Base-by-base conservation (phyloP, 2,113 vertebrate genomes). In the Vulpes vulpes region DNA sequence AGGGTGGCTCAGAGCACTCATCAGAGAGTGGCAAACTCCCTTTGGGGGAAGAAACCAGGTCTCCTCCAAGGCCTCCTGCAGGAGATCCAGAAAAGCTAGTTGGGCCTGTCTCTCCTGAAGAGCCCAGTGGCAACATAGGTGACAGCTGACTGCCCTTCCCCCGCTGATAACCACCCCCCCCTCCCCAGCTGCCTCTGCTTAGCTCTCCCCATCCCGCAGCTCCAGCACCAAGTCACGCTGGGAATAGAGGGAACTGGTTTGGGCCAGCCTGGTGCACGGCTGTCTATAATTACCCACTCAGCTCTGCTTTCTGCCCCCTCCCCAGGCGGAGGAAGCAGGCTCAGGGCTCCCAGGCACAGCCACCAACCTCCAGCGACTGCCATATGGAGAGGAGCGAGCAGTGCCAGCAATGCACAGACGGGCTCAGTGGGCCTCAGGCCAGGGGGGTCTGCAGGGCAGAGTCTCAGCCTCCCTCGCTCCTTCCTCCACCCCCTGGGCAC, bases 261-360 rank as follows among this genome's bases (percentile, higher is more conserved):
- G 79, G 97, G 93, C 96, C 2, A 0, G 97, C 93, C 97, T 76
- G 83, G 60, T 10, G 19, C 59, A 92, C 59, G 82, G 94, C 80
- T 78, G 94, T 91, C 96, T 97, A 96, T 97, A 97, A 97, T 97
- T 96, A 98, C 96, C 59, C 9, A 0, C 81, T 60, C 67, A 3
- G 67, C 22, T 65, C 23, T 88, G 83, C 94, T 65, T 20, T 51
- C 73, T 38, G 60, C 94, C 67, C 78, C 15, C 69, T 86, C 82
- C 49, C 60, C 35, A 32, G 19, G 73, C 19, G 76, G 96, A 97
- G 97, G 97, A 91, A 97, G 96, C 93, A 73, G 96, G 35, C 93
- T 97, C 89, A 94, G 97, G 97, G 65, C 95, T 97, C 89, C 76
- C 76, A 89, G 95, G 89, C 89, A 4, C 43, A 91, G 96, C 59